Conservation (phyloP, 2,888 invertebrate species). For the Pammene aurita region DNA sequence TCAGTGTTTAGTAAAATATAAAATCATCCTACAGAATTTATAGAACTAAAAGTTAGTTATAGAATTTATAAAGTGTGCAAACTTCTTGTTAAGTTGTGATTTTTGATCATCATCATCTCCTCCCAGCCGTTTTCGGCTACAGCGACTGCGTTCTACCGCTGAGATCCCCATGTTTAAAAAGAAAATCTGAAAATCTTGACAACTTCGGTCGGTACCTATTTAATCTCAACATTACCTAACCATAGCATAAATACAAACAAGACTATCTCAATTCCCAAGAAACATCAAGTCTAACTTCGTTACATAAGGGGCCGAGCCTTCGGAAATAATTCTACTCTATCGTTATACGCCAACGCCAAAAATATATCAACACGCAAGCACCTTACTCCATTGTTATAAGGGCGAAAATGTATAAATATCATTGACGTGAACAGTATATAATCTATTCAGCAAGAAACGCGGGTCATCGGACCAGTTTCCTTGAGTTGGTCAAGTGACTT, state of each 20-base stretch:
- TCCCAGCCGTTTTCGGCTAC: no score
- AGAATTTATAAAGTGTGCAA: no score
- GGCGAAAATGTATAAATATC: slow-evolving; percentile 1
- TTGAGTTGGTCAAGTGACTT: slow-evolving; percentile 28
- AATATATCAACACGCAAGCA: not conserved
- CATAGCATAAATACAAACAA: slow-evolving; percentile 19
- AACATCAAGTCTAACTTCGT: slow-evolving; percentile 45
- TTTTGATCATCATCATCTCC: no score
- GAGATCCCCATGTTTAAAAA: no score
- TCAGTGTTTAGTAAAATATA: no score
- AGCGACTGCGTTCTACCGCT: no score
- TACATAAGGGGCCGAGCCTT: slow-evolving; percentile 45
- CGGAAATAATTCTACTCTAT: slow-evolving; percentile 44
- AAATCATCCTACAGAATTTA: not conserved
- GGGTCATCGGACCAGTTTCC: slow-evolving; percentile 23
- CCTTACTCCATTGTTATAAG: not conserved
- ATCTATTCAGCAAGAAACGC: slow-evolving; percentile 34
- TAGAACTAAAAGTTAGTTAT: no score
- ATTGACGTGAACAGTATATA: slow-evolving; percentile 5
- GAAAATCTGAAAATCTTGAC: no score
- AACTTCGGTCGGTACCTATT: not conserved
- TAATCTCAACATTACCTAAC: slow-evolving; percentile 4
- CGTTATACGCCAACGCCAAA: slow-evolving; percentile 19
- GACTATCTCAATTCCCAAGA: slow-evolving; percentile 26
- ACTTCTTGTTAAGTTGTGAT: no score